These are phyloP conservation scores for Porites divaricata DNA, from an alignment of 92 coral and sea anemone species.

Conservation along the genomic window DNA sequence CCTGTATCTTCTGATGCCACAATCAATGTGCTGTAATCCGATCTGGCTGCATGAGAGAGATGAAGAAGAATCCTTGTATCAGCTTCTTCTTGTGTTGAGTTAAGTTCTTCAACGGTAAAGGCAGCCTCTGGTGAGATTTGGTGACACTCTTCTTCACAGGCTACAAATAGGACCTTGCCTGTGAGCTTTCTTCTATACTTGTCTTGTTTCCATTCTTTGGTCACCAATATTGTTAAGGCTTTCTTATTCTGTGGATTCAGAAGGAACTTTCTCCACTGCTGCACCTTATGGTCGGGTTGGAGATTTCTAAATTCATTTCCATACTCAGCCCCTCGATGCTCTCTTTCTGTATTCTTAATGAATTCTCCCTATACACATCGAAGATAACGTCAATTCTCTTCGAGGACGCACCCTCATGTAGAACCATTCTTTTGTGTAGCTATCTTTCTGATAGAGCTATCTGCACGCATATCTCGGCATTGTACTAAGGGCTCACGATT, in stretches of 20 bases:
- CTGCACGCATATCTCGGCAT: conserved; percentile 60
- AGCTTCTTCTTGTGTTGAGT: conserved; percentile 67
- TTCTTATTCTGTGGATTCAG: conserved; percentile 57
- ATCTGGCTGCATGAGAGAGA: conserved; percentile 53
- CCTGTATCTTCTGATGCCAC: conserved; percentile 70
- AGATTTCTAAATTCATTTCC: conserved; percentile 46
- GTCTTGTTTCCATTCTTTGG: conserved; percentile 43
- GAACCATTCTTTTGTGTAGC: conserved; percentile 40
- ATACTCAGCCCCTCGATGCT: conserved; percentile 39
- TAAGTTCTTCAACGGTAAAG: conserved; percentile 33
- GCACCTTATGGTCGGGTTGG: conserved; percentile 34
- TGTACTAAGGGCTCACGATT: conserved; percentile 56
- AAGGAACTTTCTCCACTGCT: conserved; percentile 54
- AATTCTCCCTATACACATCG: conserved; percentile 44
- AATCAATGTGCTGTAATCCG: conserved; percentile 42
- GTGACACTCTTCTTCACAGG: conserved; percentile 47
- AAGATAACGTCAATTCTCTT: conserved; percentile 60
- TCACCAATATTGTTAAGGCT: conserved; percentile 58
- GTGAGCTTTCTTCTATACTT: conserved; percentile 33
- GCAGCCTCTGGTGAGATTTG: conserved; percentile 41
- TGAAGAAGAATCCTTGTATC: conserved; percentile 61
- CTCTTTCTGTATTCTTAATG: conserved; percentile 66
- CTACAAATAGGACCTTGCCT: conserved; percentile 41
- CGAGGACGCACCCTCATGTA: conserved; percentile 36
- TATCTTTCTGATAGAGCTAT: conserved; percentile 38